Evolutionary conservation across 2,113 vertebrate genomes (phyloP).

Genomic region (Alethe castanea): DNA sequence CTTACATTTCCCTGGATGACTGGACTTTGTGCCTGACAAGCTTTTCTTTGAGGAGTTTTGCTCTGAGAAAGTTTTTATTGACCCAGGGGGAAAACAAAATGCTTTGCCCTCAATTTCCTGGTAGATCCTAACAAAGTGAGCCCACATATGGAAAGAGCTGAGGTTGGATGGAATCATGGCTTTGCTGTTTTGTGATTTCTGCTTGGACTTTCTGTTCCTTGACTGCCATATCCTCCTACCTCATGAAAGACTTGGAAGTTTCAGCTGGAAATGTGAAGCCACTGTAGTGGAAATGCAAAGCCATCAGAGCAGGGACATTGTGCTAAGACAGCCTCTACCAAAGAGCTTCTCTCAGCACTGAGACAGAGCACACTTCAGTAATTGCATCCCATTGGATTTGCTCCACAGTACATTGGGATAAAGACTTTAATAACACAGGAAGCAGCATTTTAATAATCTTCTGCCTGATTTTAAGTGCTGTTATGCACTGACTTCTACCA

Average conservation of each 20-base stretch:
- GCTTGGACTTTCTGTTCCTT: background rate
- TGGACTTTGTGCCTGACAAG: background rate
- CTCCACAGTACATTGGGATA: background rate
- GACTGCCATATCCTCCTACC: background rate
- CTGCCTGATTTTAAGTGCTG: slow-evolving; percentile 7
- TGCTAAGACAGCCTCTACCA: background rate
- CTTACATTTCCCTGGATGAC: background rate
- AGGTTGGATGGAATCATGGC: background rate
- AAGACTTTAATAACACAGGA: background rate
- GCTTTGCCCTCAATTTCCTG: background rate
- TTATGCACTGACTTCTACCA: background rate
- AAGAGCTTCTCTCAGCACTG: background rate
- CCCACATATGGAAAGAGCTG: background rate
- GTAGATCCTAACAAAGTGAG: background rate
- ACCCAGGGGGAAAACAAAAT: background rate
- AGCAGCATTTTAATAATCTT: background rate
- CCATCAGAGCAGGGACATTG: background rate
- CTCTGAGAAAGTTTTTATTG: background rate
- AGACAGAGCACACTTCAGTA: background rate
- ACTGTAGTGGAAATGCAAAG: background rate
- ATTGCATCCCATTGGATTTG: background rate
- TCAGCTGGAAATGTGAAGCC: background rate
- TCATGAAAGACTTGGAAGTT: background rate
- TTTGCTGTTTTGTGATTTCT: background rate
- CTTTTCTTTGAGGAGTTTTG: background rate